These are phyloP conservation scores for Epinephelus fuscoguttatus DNA, from an alignment of 2,113 vertebrate species.

Conservation along the genomic window DNA sequence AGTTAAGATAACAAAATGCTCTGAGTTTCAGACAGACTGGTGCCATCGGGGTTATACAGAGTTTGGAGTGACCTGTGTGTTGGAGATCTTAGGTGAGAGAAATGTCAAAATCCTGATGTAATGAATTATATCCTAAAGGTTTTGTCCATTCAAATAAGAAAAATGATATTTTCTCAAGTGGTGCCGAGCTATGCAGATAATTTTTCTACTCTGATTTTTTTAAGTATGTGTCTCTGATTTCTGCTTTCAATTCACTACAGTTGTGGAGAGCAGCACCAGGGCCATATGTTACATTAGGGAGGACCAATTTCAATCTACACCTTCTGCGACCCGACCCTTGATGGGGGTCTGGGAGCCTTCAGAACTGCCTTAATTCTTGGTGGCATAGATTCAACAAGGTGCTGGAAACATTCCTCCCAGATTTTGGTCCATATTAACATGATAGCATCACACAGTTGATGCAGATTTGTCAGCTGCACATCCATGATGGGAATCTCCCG, in stretches of 20 bases:
- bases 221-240: not conserved
- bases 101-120: not conserved
- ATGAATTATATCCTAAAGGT: not conserved
- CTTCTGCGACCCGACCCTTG: too few species aligned
- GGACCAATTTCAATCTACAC: too few species aligned
- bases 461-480: too few species aligned
- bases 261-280: too few species aligned
- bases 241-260: not conserved
- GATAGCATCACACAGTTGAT: too few species aligned
- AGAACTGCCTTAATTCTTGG: too few species aligned
- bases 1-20: slow-evolving; percentile 74
- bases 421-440: too few species aligned
- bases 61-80: slow-evolving; percentile 18
- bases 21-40: slow-evolving; percentile 56
- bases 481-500: too few species aligned
- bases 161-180: not conserved
- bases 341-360: too few species aligned
- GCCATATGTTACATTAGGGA: too few species aligned
- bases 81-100: not conserved
- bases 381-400: too few species aligned
- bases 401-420: too few species aligned
- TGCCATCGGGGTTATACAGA: slow-evolving; percentile 46
- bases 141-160: not conserved
- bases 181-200: not conserved
- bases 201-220: not conserved